These are phyloP conservation scores for Eupithecia insigniata DNA, from an alignment of 2,888 invertebrate genomes.

Conservation along the genomic window DNA sequence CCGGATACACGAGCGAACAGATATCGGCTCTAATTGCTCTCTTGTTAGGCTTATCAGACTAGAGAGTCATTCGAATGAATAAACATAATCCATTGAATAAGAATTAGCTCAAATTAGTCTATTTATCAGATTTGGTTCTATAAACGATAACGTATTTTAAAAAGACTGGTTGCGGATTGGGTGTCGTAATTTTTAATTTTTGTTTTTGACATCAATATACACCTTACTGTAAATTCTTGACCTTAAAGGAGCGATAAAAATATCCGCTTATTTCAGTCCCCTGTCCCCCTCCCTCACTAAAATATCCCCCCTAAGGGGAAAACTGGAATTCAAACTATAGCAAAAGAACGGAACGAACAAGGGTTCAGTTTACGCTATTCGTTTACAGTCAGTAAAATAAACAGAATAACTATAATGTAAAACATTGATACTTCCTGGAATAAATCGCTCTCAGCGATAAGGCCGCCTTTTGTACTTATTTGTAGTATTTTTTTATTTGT, in stretches of 20 bases:
- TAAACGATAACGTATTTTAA: not conserved
- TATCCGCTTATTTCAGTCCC: too few relatives aligned
- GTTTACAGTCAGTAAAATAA: not conserved
- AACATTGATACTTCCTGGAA: constrained; percentile 18
- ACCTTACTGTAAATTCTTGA: not conserved
- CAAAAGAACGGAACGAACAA: not conserved
- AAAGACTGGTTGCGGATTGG: not conserved
- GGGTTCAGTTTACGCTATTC: not conserved
- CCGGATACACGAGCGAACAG: constrained; percentile 15
- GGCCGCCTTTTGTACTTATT: too few relatives aligned
- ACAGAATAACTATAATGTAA: not conserved
- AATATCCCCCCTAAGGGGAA: too few relatives aligned
- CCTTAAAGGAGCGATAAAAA: not conserved
- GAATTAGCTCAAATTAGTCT: constrained; percentile 5
- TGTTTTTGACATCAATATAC: not conserved
- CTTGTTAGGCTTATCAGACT: constrained; percentile 29
- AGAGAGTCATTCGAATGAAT: constrained; percentile 17
- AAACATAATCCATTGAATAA: constrained; percentile 24
- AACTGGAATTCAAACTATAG: too few relatives aligned
- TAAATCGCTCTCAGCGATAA: too few relatives aligned
- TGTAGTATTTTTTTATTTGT: too few relatives aligned
- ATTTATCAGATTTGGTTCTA: not conserved
- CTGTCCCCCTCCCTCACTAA: too few relatives aligned
- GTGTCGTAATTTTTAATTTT: not conserved
- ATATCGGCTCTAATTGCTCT: constrained; percentile 33